Evolutionary conservation across 1,140 invertebrate genomes (phyloP).

Genomic region (Hormaphis cornu): DNA sequence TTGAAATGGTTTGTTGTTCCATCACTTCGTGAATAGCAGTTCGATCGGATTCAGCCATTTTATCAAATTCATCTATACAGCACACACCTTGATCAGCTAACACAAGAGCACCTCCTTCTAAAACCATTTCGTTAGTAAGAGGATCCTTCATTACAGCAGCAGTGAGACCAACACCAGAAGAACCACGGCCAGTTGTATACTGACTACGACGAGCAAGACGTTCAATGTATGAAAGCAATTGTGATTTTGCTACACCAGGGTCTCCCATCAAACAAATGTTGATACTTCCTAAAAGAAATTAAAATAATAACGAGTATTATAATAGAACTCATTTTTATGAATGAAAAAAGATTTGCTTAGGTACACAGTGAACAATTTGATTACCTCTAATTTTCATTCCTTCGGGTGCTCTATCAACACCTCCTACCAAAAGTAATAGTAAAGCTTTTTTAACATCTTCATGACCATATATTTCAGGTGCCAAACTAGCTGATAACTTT

Average conservation of each 20-base stretch:
- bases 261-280: conserved; percentile 99
- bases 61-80: conserved; percentile 99
- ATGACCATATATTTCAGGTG: conserved; percentile 98
- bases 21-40: conserved; percentile 99
- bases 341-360: background rate
- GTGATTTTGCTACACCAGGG: conserved; percentile 98
- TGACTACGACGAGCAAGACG: conserved; percentile 77
- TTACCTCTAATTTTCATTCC: conserved; percentile 72
- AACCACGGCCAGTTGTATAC: conserved; percentile 88
- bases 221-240: conserved; percentile 90
- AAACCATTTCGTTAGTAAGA: conserved; percentile 90
- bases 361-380: background rate
- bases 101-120: conserved; percentile 85
- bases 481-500: conserved; percentile 83
- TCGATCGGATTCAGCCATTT: conserved; percentile 93
- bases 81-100: conserved; percentile 95
- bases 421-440: conserved; percentile 85
- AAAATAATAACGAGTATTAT: background rate
- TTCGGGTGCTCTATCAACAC: conserved; percentile 78
- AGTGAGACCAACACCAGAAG: conserved; percentile 94
- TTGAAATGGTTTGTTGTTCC: conserved; percentile 99
- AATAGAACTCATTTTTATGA: background rate
- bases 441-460: conserved; percentile 97
- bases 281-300: conserved; percentile 63
- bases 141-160: conserved; percentile 97